Base-by-base conservation (phyloP, 2,888 invertebrate species). In the Allolobophora icterica region DNA sequence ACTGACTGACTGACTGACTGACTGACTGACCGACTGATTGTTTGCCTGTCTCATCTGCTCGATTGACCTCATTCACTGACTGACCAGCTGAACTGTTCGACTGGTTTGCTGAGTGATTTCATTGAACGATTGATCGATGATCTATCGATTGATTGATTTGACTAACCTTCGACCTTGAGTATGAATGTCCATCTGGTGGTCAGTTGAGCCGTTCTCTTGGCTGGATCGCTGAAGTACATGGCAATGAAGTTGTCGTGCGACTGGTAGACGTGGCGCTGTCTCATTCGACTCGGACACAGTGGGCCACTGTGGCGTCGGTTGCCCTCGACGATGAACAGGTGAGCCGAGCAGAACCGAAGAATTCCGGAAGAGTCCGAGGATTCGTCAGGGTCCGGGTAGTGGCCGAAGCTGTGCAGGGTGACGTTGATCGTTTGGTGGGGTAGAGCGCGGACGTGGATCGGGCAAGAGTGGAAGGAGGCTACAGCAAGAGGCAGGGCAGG, bases 391-490 rank as follows among this genome's bases (percentile, higher is more conserved):
- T 87, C 87, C 35, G 87, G 87, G 17, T 87, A 87, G 30, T 87
- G 87, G 38, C 42, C 71, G 42, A 38, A 89, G 45, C 42, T 89
- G 33, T 52, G 42, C 40, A 89, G 42, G 89, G 89, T 89, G 33
- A 52, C 33, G 45, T 89, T 42, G 89, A 89, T 21, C 42, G 52
- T 40, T 19, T 89, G 89, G 38, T 30, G 89, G 30, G 42, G 89
- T 30, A 89, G 42, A 19, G 89, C 33, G 40, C 33, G 52, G 42
- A 89, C 19, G 52, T 89, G 89, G 33, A 89, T 89, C 35, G 89
- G 89, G 45, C 89, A 89, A 19, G 89, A 89, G 38, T 52, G 89
- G 89, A 89, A 52, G 45, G 38, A 38, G 89, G 87, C 87, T 15
- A 24, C 35, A 1, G 35, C 87, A 24, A 87, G 19, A 19, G 38